Conservation (phyloP, 2,888 invertebrate genomes). For the Drosophila mayaguana region DNA sequence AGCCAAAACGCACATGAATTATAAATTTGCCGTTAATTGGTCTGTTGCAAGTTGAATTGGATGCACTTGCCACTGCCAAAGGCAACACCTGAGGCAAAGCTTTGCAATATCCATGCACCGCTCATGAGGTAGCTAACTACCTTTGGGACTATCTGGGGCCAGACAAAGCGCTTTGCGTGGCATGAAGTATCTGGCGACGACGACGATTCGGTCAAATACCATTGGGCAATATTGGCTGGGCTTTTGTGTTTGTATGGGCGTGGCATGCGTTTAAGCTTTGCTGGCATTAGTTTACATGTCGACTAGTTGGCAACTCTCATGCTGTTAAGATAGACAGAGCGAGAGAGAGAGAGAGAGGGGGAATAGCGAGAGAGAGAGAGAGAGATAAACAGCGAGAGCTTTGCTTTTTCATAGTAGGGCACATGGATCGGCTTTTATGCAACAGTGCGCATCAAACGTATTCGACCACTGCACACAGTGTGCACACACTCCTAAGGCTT, state of each 20-base stretch:
- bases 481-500: constrained; percentile 64
- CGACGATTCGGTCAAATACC: constrained; percentile 53
- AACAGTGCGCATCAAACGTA: constrained; percentile 73
- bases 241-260: constrained; percentile 29
- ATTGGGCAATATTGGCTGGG: constrained; percentile 28
- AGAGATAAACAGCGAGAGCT: constrained; percentile 31
- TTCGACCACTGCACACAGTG: constrained; percentile 46
- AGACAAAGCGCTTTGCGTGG: constrained; percentile 14
- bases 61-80: constrained; percentile 2
- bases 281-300: constrained; percentile 57
- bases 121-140: constrained; percentile 14
- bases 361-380: background rate
- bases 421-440: constrained; percentile 70
- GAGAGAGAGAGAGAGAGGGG: background rate
- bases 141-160: constrained; percentile 26
- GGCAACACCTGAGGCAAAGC: constrained; percentile 24
- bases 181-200: constrained; percentile 17
- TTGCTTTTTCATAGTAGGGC: constrained; percentile 57
- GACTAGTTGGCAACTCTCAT: constrained; percentile 19
- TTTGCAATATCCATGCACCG: constrained; percentile 20
- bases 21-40: constrained; percentile 39
- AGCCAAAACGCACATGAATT: constrained; percentile 19
- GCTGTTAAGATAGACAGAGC: background rate
- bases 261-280: constrained; percentile 45
- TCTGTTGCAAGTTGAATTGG: constrained; percentile 33